Evolutionary conservation across 1,140 invertebrate species (phyloP), one percentile per base, ranked within the genome.

Genomic region (Ceratina australensis): DNA sequence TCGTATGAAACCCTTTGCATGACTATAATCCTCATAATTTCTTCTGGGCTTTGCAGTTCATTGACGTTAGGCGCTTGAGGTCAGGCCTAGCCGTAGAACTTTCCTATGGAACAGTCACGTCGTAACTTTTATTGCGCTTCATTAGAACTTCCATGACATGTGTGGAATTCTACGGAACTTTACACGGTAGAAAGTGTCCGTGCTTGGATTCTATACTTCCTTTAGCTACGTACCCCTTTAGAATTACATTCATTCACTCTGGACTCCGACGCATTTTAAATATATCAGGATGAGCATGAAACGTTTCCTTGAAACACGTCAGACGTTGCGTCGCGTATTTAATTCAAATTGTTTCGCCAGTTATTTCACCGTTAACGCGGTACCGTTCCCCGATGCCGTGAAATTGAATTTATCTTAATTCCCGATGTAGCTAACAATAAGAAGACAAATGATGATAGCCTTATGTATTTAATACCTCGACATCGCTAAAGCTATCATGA

Each of bases 71-170:
- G 68, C 60, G 65, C 72, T 60, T 24, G 20, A 72, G 52, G 66
- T 79, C 76, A 54, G 72, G 26, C 52, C 16, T 67, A 56, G 71
- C 52, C 50, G 15, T 67, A 72, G 66, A 79, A 72, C 57, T 82
- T 74, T 64, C 22, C 59, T 52, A 33, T 22, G 72, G 52, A 20
- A 57, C 54, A 22, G 26, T 79, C 72, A 56, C 24, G 60, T 15
- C 68, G 1, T 16, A 79, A 72, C 56, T 83, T 82, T 75, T 67
- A 69, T 69, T 69, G 33, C 66, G 26, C 4, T 50, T 59, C 54
- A 49, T 66, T 57, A 67, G 8, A 72, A 54, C 26, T 73, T 49
- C 33, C n/a, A 18, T 52, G 13, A 63, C 65, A 72, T 47, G 22
- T 65, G 20, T 49, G 28, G 54, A 78, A 57, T 83, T 72, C 52